Percentiles rank a stretch among this genome's conserved stretches.
phyloP scores from a whole-genome alignment of 2,888 invertebrate species.

The Lamellibrachia columna region DNA sequence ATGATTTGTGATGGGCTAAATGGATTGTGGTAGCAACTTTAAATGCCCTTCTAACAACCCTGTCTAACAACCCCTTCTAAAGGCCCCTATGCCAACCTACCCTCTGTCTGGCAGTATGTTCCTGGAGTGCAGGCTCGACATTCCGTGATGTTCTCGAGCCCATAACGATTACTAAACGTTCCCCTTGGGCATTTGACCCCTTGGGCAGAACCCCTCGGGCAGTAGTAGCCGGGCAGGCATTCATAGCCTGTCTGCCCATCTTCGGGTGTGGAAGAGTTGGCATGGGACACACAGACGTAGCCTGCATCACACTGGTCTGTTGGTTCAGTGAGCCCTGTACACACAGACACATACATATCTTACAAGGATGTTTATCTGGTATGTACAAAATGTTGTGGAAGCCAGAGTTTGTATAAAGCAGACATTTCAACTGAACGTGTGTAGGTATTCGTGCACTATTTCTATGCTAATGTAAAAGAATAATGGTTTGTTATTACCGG shows the following conservation, averaged over 20 bases:
- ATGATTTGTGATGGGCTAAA: neutral
- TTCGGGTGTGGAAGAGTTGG: slow-evolving; percentile 52
- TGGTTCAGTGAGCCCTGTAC: slow-evolving; percentile 55
- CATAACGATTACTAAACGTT: slow-evolving; percentile 54
- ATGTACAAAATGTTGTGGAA: too few relatives aligned
- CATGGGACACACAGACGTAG: slow-evolving; percentile 55
- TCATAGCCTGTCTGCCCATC: slow-evolving; percentile 56
- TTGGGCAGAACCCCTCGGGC: slow-evolving; percentile 54
- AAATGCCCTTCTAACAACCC: neutral
- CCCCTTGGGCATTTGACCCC: slow-evolving; percentile 58
- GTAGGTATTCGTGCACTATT: too few relatives aligned
- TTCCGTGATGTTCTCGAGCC: slow-evolving; percentile 54
- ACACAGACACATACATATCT: neutral
- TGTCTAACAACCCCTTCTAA: neutral
- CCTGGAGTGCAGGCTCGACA: slow-evolving; percentile 58
- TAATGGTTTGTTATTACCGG: too few relatives aligned
- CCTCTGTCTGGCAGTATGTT: slow-evolving; percentile 54
- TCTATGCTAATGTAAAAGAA: too few relatives aligned
- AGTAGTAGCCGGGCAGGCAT: slow-evolving; percentile 58
- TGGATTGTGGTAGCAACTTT: neutral
- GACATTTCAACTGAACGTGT: too few relatives aligned
- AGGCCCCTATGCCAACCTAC: slow-evolving; percentile 36
- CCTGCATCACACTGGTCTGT: slow-evolving; percentile 58
- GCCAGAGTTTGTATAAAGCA: too few relatives aligned
- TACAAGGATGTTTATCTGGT: too few relatives aligned